A percentile compares a stretch with the other conserved stretches of the same genome.
Conservation (phyloP, 2,797 vertebrate species). For the Paedocypris micromegethes region DNA sequence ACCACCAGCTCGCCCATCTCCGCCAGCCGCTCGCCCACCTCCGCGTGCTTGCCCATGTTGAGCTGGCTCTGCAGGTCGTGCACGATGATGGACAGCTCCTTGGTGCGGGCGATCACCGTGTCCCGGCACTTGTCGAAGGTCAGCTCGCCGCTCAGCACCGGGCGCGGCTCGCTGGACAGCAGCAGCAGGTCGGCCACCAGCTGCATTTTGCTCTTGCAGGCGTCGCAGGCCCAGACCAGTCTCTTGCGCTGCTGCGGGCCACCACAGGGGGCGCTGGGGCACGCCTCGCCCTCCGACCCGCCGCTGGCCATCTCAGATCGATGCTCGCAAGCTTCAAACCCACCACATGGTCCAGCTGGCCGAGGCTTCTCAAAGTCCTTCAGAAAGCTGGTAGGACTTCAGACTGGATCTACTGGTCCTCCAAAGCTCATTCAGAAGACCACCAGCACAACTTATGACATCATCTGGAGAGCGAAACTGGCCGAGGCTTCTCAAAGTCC, state of each 20-base stretch:
- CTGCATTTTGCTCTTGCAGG: slow-evolving; percentile 96
- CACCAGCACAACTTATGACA: slow-evolving; percentile 45
- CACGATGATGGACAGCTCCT: slow-evolving; percentile 94
- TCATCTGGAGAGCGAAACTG: slow-evolving; percentile 55
- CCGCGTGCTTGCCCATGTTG: slow-evolving; percentile 92
- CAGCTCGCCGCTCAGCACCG: slow-evolving; percentile 86
- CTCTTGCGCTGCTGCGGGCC: slow-evolving; percentile 84
- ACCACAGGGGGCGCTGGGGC: slow-evolving; percentile 64
- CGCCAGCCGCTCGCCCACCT: slow-evolving; percentile 85
- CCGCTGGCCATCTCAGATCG: slow-evolving; percentile 87
- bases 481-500: slow-evolving; percentile 57
- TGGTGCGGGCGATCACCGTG: slow-evolving; percentile 93
- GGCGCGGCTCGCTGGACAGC: slow-evolving; percentile 91
- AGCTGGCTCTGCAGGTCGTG: slow-evolving; percentile 98
- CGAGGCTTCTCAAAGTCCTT: too few relatives aligned
- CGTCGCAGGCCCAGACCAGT: slow-evolving; percentile 84
- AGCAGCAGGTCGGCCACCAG: slow-evolving; percentile 96
- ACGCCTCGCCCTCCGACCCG: slow-evolving; percentile 83
- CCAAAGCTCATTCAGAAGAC: slow-evolving; percentile 40
- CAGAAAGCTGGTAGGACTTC: too few relatives aligned
- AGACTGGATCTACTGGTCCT: too few relatives aligned
- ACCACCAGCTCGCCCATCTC: slow-evolving; percentile 94
- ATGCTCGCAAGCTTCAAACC: slow-evolving; percentile 54
- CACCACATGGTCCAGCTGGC: slow-evolving; percentile 39
- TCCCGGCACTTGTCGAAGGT: slow-evolving; percentile 97